A percentile compares a stretch with the other conserved stretches of the same genome.
phyloP scores from a whole-genome alignment of 2,888 invertebrate species.

The Melieria crassipennis region DNA sequence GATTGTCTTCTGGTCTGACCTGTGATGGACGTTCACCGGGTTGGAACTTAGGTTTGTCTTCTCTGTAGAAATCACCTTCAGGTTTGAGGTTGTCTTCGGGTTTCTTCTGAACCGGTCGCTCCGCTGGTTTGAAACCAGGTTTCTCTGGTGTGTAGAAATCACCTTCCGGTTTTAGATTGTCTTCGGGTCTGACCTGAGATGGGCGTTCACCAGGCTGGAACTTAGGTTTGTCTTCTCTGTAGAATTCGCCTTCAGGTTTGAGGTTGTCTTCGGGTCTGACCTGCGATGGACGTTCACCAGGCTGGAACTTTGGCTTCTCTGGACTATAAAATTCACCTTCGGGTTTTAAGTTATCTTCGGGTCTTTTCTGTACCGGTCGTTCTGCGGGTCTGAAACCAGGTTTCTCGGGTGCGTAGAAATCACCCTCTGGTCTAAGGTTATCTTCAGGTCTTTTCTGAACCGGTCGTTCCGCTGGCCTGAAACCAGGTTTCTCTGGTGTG shows the following conservation, averaged over 20 bases:
- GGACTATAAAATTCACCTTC: slow-evolving; percentile 68
- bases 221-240: slow-evolving; percentile 61
- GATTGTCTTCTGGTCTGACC: slow-evolving; percentile 66
- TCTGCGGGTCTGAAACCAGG: slow-evolving; percentile 62
- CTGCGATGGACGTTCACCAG: slow-evolving; percentile 67
- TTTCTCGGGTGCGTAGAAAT: slow-evolving; percentile 67
- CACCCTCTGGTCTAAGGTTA: slow-evolving; percentile 58
- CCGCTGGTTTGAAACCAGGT: slow-evolving; percentile 65
- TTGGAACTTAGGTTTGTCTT: slow-evolving; percentile 61
- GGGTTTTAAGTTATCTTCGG: slow-evolving; percentile 68
- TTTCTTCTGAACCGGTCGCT: slow-evolving; percentile 64
- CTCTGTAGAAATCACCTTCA: slow-evolving; percentile 70
- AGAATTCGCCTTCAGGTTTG: slow-evolving; percentile 66
- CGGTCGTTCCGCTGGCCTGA: slow-evolving; percentile 66
- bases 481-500: slow-evolving; percentile 56
- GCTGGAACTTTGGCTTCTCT: slow-evolving; percentile 46
- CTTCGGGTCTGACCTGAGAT: slow-evolving; percentile 66
- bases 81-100: slow-evolving; percentile 69
- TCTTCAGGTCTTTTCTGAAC: slow-evolving; percentile 68
- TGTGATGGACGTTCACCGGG: slow-evolving; percentile 66
- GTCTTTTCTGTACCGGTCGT: slow-evolving; percentile 64
- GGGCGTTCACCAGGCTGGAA: slow-evolving; percentile 67
- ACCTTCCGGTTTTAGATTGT: slow-evolving; percentile 69
- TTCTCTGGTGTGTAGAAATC: slow-evolving; percentile 64
- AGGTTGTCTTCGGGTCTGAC: slow-evolving; percentile 67